Percentiles rank a stretch among this genome's conserved stretches.
phyloP scores from a whole-genome alignment of 2,113 vertebrate species.

The Scartelaos histophorus region DNA sequence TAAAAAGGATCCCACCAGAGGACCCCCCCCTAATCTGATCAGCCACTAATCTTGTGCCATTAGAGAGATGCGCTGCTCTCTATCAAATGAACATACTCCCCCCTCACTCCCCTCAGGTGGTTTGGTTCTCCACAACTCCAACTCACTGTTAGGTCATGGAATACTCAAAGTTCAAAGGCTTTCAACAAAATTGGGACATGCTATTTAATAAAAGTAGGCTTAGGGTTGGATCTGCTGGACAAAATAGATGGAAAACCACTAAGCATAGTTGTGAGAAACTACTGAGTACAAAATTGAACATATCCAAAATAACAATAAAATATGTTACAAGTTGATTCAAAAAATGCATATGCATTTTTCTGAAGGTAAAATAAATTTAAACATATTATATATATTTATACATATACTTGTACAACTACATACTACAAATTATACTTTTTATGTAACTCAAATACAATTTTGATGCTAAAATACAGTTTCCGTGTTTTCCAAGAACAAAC shows the following conservation, averaged over 20 bases:
- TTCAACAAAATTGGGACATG: conserved; percentile 44
- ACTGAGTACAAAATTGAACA: too few species aligned
- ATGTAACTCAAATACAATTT: too few species aligned
- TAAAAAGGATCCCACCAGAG: conserved; percentile 66
- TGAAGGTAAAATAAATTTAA: too few species aligned
- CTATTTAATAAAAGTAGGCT: conserved; percentile 36
- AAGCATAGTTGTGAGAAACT: too few species aligned
- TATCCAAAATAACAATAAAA: too few species aligned
- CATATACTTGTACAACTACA: too few species aligned
- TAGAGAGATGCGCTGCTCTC: conserved; percentile 59
- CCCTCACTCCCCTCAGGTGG: conserved; percentile 20
- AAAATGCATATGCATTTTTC: too few species aligned
- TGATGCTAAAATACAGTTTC: too few species aligned
- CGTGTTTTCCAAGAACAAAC: too few species aligned
- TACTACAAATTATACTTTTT: too few species aligned
- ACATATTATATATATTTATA: too few species aligned
- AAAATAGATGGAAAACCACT: conserved; percentile 31
- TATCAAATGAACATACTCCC: conserved; percentile 68
- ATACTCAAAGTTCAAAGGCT: conserved; percentile 44
- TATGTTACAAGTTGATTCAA: too few species aligned
- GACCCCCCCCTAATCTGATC: conserved; percentile 70
- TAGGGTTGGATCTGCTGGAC: conserved; percentile 48
- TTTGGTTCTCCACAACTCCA: conserved; percentile 30
- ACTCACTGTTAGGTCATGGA: neutral
- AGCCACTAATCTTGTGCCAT: conserved; percentile 70